Conservation (phyloP, 2,888 invertebrate genomes). For the Sycophila texana region DNA sequence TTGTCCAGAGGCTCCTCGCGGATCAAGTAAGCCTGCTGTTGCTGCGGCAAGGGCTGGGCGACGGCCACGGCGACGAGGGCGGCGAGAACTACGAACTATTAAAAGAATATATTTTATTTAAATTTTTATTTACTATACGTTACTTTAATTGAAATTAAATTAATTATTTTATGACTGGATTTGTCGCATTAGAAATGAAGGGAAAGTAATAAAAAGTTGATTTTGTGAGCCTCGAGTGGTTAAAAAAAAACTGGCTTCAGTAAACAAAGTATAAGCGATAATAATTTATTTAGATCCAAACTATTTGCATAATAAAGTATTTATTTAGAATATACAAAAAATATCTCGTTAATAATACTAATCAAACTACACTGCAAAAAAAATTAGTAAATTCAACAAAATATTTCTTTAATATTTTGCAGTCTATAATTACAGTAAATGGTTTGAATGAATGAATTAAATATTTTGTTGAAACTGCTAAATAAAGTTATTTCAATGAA, state of each 20-base stretch:
- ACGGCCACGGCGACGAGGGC: conserved; percentile 38
- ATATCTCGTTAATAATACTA: neutral
- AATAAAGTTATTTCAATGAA: too few relatives aligned
- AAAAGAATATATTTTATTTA: neutral
- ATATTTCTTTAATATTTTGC: too few relatives aligned
- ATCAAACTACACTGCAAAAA: too few relatives aligned
- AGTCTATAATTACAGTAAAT: too few relatives aligned
- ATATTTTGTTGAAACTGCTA: too few relatives aligned
- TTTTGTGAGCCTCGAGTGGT: neutral
- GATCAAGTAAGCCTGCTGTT: conserved; percentile 4
- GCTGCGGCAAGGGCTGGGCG: conserved; percentile 27
- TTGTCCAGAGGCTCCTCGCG: conserved; percentile 38
- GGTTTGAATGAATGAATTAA: too few relatives aligned
- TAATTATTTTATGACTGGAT: neutral
- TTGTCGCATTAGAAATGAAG: neutral
- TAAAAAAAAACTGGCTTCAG: neutral
- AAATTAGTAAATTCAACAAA: too few relatives aligned
- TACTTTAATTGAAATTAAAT: too few relatives aligned
- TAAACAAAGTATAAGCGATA: neutral
- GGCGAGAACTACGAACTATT: conserved; percentile 36
- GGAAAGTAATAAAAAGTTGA: neutral
- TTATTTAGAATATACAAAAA: neutral
- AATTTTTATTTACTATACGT: too few relatives aligned
- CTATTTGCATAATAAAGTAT: neutral
- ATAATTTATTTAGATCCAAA: neutral